Conservation (phyloP, 2,888 invertebrate species). For the Clunio marinus region DNA sequence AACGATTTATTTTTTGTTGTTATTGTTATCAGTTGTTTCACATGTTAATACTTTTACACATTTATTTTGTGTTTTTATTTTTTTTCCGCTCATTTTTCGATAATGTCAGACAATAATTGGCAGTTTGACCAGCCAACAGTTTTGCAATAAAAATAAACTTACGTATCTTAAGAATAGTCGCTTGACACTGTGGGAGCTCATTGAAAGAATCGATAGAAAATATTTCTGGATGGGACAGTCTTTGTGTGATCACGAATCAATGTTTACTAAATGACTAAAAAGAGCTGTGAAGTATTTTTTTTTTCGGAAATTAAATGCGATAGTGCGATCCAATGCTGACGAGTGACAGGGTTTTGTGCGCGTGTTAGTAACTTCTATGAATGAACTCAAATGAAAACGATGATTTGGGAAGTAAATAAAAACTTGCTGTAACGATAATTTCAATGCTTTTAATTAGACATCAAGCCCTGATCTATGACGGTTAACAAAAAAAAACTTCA, state of each 20-base stretch:
- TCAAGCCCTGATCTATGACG: background rate
- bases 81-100: background rate
- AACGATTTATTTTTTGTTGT: too few relatives aligned
- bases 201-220: background rate
- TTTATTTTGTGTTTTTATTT: background rate
- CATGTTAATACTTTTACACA: background rate
- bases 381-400: too few relatives aligned
- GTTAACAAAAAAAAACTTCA: too few relatives aligned
- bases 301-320: conserved; percentile 29
- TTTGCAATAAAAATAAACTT: background rate
- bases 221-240: conserved; percentile 26
- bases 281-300: conserved; percentile 1
- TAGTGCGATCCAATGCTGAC: conserved; percentile 32
- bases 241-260: conserved; percentile 15
- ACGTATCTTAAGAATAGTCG: conserved; percentile 21
- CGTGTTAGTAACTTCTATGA: too few relatives aligned
- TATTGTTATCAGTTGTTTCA: conserved; percentile 4
- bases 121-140: background rate
- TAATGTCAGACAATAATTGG: background rate
- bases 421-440: too few relatives aligned
- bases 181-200: conserved; percentile 24
- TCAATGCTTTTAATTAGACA: background rate
- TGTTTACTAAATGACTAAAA: conserved; percentile 26
- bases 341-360: conserved; percentile 9
- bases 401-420: background rate